Evolutionary conservation across 2,113 vertebrate species (phyloP).

Genomic region (Pyrgilauda ruficollis): DNA sequence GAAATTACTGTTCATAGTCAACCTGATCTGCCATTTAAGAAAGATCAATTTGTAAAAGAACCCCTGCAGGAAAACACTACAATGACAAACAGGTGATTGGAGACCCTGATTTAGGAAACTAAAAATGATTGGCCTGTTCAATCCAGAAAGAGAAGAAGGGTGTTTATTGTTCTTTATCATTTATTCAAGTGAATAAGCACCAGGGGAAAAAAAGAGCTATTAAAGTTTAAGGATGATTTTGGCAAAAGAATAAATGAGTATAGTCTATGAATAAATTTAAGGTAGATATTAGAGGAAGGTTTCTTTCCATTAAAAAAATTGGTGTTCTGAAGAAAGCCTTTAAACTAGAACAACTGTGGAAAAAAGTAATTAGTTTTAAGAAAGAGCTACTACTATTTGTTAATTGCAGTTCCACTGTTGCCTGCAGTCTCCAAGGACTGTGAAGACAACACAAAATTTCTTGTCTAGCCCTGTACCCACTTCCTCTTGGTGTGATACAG

Average conservation of each 20-base stretch:
- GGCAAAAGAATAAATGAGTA: neutral
- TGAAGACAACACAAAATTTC: neutral
- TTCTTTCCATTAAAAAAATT: neutral
- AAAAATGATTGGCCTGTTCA: neutral
- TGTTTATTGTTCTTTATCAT: neutral
- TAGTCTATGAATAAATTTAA: neutral
- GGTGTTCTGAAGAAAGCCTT: neutral
- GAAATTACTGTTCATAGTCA: neutral
- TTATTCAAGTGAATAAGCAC: neutral
- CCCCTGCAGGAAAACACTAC: neutral
- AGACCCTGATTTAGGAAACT: neutral
- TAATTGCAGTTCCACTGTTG: neutral
- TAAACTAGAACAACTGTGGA: neutral
- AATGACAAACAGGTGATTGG: neutral
- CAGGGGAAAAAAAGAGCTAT: neutral
- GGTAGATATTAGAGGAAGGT: neutral
- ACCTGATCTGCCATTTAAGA: neutral
- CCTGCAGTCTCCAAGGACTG: neutral
- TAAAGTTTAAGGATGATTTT: neutral
- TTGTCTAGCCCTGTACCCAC: neutral
- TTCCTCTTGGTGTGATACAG: neutral
- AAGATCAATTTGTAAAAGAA: neutral
- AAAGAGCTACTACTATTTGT: neutral
- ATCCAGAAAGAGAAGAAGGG: neutral
- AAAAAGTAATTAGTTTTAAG: neutral